phyloP scores from a whole-genome alignment of 2,797 vertebrate genomes.

The Champsocephalus gunnari region DNA sequence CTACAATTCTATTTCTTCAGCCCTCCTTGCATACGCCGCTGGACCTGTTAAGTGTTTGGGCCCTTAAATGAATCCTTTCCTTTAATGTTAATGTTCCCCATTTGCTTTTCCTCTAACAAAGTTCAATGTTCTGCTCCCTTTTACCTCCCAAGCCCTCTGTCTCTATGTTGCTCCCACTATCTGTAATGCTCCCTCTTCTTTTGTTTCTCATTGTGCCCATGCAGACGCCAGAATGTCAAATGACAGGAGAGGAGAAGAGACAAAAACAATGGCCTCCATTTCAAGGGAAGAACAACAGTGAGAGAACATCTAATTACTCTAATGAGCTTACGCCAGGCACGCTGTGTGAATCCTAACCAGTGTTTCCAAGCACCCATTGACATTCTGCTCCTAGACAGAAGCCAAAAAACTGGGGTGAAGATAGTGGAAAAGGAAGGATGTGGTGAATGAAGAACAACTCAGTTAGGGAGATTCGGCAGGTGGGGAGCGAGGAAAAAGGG shows the following conservation, averaged over 20 bases:
- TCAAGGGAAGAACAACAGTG: conserved; percentile 54
- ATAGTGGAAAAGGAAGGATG: conserved; percentile 13
- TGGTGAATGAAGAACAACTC: conserved; percentile 36
- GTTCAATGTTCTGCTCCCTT: conserved; percentile 26
- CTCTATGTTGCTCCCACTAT: conserved; percentile 15
- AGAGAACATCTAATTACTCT: conserved; percentile 70
- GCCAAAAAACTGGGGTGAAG: neutral
- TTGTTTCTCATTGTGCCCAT: conserved; percentile 44
- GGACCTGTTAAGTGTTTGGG: conserved; percentile 3
- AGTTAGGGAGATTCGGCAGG: conserved; percentile 12
- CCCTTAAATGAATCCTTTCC: conserved; percentile 31
- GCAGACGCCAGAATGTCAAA: conserved; percentile 62
- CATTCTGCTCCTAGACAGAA: conserved; percentile 35
- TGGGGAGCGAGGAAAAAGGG: neutral
- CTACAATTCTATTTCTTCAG: conserved; percentile 14
- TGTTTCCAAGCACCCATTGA: conserved; percentile 27
- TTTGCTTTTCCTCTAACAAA: conserved; percentile 30
- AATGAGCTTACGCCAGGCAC: conserved; percentile 58
- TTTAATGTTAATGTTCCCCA: conserved; percentile 17
- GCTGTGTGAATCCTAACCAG: conserved; percentile 57
- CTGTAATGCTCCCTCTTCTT: conserved; percentile 22
- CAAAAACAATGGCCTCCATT: conserved; percentile 51
- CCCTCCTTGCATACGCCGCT: conserved; percentile 10
- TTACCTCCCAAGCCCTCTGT: conserved; percentile 3
- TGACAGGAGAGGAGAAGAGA: conserved; percentile 49